Base-by-base conservation (phyloP, 2,797 vertebrate species). In the Botia almorhae region DNA sequence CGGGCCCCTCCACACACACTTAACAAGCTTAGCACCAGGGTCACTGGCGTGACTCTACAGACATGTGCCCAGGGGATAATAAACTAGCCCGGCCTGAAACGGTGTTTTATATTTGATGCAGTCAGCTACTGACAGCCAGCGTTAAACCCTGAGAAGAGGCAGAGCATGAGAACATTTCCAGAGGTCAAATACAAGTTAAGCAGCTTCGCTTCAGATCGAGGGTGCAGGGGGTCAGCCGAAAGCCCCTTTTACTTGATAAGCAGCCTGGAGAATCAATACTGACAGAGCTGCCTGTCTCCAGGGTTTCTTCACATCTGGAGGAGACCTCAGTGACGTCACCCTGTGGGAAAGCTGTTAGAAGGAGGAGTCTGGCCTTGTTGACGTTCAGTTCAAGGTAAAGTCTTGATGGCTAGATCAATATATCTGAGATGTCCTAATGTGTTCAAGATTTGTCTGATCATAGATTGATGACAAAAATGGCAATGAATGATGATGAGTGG, bases 11-110 rank as follows among this genome's bases (percentile, higher is more conserved):
- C 39, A 33, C 33, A 65, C 17, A 36, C 43, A 58, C 21, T 63
- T 63, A 63, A 63, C 60, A 69, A 69, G 16, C 14, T 58, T 77
- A 77, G 68, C 36, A 23, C 21, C 51, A 68, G 64, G 63, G 51
- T 58, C 51, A 69, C 64, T 8, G 10, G 36, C 10, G 63, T 19
- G 63, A 3, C 36, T 58, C 51, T 3, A 23, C 7, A 23, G 33
- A 76, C 16, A 76, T 43, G 19, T 46, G 33, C 33, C 36, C 16
- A 58, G 36, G 36, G 53, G 23, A 50, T 60, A 77, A 23, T 48
- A 53, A 51, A 46, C 43, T 10, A 46, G 43, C 8, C 43, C 43
- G 10, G 51, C 43, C 43, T 58, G 36, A 69, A 69, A 69, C 43
- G 3, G 53, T 48, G 65, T 77, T 23, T 69, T 60, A 10, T 60